phyloP scores from a whole-genome alignment of 2,113 vertebrate genomes.

The Ictidomys tridecemlineatus region DNA sequence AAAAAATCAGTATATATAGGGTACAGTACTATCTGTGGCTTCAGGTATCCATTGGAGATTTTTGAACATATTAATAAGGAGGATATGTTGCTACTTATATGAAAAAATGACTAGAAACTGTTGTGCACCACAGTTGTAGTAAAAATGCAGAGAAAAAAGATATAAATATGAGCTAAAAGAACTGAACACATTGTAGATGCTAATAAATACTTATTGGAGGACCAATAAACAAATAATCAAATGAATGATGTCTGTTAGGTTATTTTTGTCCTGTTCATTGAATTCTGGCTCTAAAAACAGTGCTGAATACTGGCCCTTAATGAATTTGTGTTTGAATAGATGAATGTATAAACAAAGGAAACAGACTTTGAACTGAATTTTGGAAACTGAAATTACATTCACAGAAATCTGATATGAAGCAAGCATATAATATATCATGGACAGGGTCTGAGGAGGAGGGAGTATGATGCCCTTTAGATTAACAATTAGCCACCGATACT shows the following conservation, averaged over 20 bases:
- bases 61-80: background rate
- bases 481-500: background rate
- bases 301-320: background rate
- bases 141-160: constrained; percentile 23
- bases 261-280: constrained; percentile 27
- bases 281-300: background rate
- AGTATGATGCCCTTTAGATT: background rate
- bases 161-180: background rate
- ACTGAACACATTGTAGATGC: background rate
- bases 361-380: background rate
- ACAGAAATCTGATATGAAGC: background rate
- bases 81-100: background rate
- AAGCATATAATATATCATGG: background rate
- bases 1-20: background rate
- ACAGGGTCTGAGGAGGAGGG: background rate
- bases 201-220: background rate
- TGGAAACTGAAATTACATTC: constrained; percentile 15
- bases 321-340: background rate
- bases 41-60: background rate
- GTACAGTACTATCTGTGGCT: background rate
- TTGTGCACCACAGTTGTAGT: background rate
- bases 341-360: constrained; percentile 6
- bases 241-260: background rate
- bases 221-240: background rate
- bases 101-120: constrained; percentile 1